These are phyloP conservation scores for Drosophila dunni DNA, from an alignment of 1,140 invertebrate genomes.

Conservation along the genomic window DNA sequence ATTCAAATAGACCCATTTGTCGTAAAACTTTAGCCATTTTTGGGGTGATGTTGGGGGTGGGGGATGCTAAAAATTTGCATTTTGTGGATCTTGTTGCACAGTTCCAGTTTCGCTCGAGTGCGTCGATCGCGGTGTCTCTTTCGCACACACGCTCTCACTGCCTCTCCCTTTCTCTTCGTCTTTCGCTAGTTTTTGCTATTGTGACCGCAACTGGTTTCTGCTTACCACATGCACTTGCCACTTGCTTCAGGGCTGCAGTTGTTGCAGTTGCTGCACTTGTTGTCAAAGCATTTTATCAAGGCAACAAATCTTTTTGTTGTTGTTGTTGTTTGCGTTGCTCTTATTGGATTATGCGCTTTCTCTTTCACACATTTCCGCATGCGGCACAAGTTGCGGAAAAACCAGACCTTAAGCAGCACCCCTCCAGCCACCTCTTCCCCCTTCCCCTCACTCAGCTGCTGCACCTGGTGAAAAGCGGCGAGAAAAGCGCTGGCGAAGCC, in stretches of 20 bases:
- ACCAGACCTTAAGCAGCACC: conserved; percentile 48
- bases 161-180: not conserved
- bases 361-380: conserved; percentile 80
- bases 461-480: conserved; percentile 10
- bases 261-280: conserved; percentile 67
- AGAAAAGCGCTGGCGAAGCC: conserved; percentile 49
- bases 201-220: conserved; percentile 41
- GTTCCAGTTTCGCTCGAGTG: conserved; percentile 26
- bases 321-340: conserved; percentile 33
- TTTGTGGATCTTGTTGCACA: conserved; percentile 30
- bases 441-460: not conserved
- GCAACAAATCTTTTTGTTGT: conserved; percentile 8
- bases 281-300: conserved; percentile 31
- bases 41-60: too few species aligned
- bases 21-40: conserved; percentile 18
- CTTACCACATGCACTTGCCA: conserved; percentile 55
- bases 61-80: conserved; percentile 5
- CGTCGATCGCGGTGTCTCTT: not conserved
- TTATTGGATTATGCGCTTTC: conserved; percentile 80
- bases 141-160: not conserved
- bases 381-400: conserved; percentile 57
- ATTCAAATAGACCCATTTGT: not conserved
- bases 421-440: conserved; percentile 6
- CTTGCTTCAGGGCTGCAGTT: conserved; percentile 55
- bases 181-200: conserved; percentile 13